Conservation (phyloP, 2,888 invertebrate species). For the Eupithecia centaureata region DNA sequence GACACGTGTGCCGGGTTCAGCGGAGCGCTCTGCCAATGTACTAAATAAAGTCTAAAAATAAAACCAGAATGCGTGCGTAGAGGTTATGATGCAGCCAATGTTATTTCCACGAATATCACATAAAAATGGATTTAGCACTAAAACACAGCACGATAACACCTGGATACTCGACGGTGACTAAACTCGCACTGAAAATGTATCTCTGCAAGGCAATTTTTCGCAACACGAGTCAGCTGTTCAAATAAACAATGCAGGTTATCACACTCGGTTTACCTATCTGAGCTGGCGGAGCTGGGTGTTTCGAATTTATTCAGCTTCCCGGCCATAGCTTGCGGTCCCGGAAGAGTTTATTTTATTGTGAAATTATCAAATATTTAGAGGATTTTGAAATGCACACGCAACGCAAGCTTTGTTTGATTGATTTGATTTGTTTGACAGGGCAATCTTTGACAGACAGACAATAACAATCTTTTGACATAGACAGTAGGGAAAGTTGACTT, state of each 20-base stretch:
- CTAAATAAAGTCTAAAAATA: slow-evolving; percentile 81
- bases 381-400: slow-evolving; percentile 53
- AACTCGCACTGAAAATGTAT: slow-evolving; percentile 63
- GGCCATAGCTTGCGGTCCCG: slow-evolving; percentile 69
- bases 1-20: slow-evolving; percentile 73
- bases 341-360: slow-evolving; percentile 43
- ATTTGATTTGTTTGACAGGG: slow-evolving; percentile 26
- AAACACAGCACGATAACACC: slow-evolving; percentile 60
- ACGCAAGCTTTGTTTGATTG: slow-evolving; percentile 41
- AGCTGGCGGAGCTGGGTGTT: slow-evolving; percentile 95
- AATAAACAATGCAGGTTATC: slow-evolving; percentile 74
- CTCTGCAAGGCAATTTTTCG: slow-evolving; percentile 61
- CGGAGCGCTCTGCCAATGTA: slow-evolving; percentile 72
- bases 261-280: slow-evolving; percentile 90
- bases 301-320: slow-evolving; percentile 87
- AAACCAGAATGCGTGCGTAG: slow-evolving; percentile 69
- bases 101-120: slow-evolving; percentile 51
- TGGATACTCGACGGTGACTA: slow-evolving; percentile 58
- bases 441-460: background rate
- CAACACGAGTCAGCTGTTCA: slow-evolving; percentile 77
- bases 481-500: background rate
- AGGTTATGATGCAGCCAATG: slow-evolving; percentile 72
- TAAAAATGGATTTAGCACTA: slow-evolving; percentile 54
- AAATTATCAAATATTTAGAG: slow-evolving; percentile 52
- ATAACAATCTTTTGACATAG: slow-evolving; percentile 1